phyloP scores from a whole-genome alignment of 2,888 invertebrate species.

The Tiphia femorata region DNA sequence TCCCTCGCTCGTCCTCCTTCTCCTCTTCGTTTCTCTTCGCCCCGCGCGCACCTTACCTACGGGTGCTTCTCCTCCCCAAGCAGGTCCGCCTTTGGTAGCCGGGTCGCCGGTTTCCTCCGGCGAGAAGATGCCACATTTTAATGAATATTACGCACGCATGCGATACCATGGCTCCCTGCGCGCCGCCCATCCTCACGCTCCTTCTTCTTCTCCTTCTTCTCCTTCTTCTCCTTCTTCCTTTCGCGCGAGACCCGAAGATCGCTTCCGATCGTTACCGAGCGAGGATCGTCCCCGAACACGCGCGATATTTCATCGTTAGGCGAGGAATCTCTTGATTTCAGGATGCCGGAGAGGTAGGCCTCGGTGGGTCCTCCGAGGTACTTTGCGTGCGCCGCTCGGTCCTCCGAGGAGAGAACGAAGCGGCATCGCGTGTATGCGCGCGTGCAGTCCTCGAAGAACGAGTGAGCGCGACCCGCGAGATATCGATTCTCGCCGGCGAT shows the following conservation, averaged over 20 bases:
- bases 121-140: conserved; percentile 49
- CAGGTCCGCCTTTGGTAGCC: too few relatives aligned
- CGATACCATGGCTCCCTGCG: too few relatives aligned
- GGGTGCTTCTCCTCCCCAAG: too few relatives aligned
- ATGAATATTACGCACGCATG: conserved; percentile 61
- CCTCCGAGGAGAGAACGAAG: neutral
- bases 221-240: too few relatives aligned
- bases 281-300: conserved; percentile 13
- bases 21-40: too few relatives aligned
- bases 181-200: too few relatives aligned
- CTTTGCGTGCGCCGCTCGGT: neutral
- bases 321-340: conserved; percentile 21
- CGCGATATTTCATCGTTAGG: conserved; percentile 36
- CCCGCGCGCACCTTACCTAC: too few relatives aligned
- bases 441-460: too few relatives aligned
- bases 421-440: too few relatives aligned
- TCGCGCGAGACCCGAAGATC: conserved; percentile 12
- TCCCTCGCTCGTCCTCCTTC: conserved; percentile 17
- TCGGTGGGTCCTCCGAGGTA: neutral
- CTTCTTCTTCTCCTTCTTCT: too few relatives aligned
- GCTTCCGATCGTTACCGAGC: conserved; percentile 29
- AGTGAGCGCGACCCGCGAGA: too few relatives aligned
- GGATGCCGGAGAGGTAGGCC: neutral
- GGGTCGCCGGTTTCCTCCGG: conserved; percentile 44
- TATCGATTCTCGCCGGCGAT: too few relatives aligned